Evolutionary conservation across 1,140 invertebrate species (phyloP), one percentile per base, ranked within the genome.

Genomic region (Augochlora pura): DNA sequence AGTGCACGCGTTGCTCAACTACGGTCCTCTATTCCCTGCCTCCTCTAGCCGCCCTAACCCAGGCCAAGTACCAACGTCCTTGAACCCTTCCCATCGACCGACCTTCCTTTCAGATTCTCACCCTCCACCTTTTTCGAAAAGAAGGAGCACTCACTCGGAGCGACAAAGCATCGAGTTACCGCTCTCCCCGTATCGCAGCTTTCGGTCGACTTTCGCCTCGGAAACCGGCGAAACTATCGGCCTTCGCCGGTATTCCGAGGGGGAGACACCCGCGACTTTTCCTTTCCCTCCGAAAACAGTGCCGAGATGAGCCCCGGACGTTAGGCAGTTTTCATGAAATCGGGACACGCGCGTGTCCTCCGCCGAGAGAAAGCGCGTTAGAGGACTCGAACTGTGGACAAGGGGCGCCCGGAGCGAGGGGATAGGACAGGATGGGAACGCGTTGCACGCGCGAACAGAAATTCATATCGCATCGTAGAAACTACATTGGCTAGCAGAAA

Each of bases 341-440:
- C 74, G 62, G 82, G 69, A 84, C 83, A 39, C 82, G 73, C 72
- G 62, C 54, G 67, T 39, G 54, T 16, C 9, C 21, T 4, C 23
- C 57, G 57, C 62, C 14, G 52, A 32, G 83, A 74, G 84, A 85
- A 85, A 85, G 82, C 84, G 82, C 84, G 84, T 85, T 85, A 85
- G 82, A 81, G 25, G 72, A 18, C 68, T 64, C 32, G 67, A 23
- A 54, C 52, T 54, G 66, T 42, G 80, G 68, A 18, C 25, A 32
- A 62, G 18, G 62, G 32, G 25, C 4, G 0, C 1, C 25, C 0
- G 60, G 27, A 1, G 14, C 6, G 3, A 5, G 27, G 25, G 14
- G 9, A 32, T 6, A 27, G 1, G 16, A 38, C 54, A 23, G 18
- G 54, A 39, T 57, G 60, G n/a, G 38, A 8, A 27, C 27, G 16